Conservation (phyloP, 2,888 invertebrate species). For the Ichneumoninae sp. region DNA sequence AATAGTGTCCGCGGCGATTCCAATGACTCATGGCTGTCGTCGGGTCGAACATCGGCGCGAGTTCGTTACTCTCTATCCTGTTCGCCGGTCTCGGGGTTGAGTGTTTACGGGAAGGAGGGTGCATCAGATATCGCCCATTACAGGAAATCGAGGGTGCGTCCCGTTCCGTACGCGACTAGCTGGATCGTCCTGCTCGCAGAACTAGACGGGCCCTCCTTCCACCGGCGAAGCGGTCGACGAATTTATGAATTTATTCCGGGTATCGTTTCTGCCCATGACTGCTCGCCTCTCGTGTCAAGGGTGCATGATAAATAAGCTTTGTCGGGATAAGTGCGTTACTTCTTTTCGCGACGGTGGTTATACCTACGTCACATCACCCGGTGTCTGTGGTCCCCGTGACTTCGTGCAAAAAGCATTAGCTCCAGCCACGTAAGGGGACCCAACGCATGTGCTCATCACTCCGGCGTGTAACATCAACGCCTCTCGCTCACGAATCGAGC, state of each 20-base stretch:
- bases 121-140: conserved; percentile 66
- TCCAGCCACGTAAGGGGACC: neutral
- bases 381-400: conserved; percentile 40
- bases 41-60: conserved; percentile 21
- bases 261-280: conserved; percentile 72
- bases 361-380: conserved; percentile 20
- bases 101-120: conserved; percentile 36
- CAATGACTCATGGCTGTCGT: conserved; percentile 53
- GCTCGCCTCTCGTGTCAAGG: conserved; percentile 67
- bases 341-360: neutral
- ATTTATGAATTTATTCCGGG: conserved; percentile 75
- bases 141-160: conserved; percentile 52
- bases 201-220: conserved; percentile 24
- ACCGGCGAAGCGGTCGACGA: conserved; percentile 56
- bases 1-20: conserved; percentile 32
- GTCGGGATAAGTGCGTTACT: conserved; percentile 4
- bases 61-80: conserved; percentile 50
- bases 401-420: conserved; percentile 41
- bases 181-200: conserved; percentile 33
- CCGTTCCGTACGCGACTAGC: conserved; percentile 26
- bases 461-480: conserved; percentile 42
- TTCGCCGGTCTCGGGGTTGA: conserved; percentile 28
- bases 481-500: neutral
- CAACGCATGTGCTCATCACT: conserved; percentile 16
- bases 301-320: conserved; percentile 69